Evolutionary conservation across 2,888 invertebrate species (phyloP), one percentile per base, ranked within the genome.

Genomic region (Lycaena phlaeas): DNA sequence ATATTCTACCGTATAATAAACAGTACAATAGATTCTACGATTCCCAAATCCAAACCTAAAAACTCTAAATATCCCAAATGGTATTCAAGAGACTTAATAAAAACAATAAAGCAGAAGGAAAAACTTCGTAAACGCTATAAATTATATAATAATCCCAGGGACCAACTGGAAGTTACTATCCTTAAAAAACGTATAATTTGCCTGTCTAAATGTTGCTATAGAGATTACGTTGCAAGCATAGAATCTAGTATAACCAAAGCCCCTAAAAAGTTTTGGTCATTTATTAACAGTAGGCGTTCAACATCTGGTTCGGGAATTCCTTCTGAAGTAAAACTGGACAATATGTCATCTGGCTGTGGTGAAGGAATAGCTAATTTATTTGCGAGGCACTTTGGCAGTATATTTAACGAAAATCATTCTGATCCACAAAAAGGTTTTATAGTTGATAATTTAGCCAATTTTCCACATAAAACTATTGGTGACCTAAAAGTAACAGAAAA

Each of bases 231-330:
- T 10, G 7, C 27, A 5, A 11, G n/a, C 9, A 27, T 27, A 10
- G 18, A 28, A 38, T 11, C 12, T 17, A 10, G 11, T 9, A n/a
- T 27, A 2, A 15, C 27, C n/a, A n/a, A 10, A 10, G 17, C 4
- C 2, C 38, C 38, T 1, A 38, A 38, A 17, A 38, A 38, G 12
- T 27, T 27, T 27, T 38, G 38, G 38, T 27, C 38, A n/a, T 38
- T 10, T 28, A 11, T 36, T 4, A 36, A 36, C 7, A 9, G n/a
- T 12, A 31, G 10, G 10, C 10, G 10, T 9, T 3, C 31, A 14
- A 6, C 22, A 4, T 27, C 27, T 10, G 10, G 6, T 10, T 15
- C 10, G 4, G 1, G n/a, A 5, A 9, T 31, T n/a, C 36, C 36
- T 1, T 36, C 11, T 2, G 22, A 36, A 3, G 9, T 36, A 2